These are phyloP conservation scores for Hippasteria phrygiana DNA, from an alignment of 53 echinoderm and acorn worm genomes.

Conservation along the genomic window DNA sequence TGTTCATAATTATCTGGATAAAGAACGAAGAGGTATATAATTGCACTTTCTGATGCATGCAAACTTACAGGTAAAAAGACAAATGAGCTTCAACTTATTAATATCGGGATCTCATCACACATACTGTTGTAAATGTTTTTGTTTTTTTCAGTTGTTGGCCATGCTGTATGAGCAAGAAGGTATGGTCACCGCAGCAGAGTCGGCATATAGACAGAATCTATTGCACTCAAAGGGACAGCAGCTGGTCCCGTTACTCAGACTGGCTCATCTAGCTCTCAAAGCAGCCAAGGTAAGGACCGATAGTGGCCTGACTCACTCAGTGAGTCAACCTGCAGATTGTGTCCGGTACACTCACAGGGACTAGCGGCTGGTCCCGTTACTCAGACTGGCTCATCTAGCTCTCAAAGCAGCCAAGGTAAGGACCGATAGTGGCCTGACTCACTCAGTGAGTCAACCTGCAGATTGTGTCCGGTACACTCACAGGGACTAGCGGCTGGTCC, in stretches of 20 bases:
- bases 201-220: conserved; percentile 61
- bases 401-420: conserved; percentile 58
- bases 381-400: conserved; percentile 70
- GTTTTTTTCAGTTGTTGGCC: conserved; percentile 60
- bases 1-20: no score
- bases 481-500: conserved; percentile 47
- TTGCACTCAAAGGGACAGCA: conserved; percentile 49
- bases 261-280: conserved; percentile 70
- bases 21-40: no score
- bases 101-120: no score
- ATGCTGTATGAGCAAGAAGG: conserved; percentile 55
- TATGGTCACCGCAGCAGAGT: conserved; percentile 63
- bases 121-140: no score
- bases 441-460: conserved; percentile 20
- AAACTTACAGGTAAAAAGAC: no score
- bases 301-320: not conserved
- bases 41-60: no score
- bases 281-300: conserved; percentile 47
- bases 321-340: conserved; percentile 49
- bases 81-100: no score
- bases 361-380: conserved; percentile 50
- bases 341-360: conserved; percentile 42
- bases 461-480: conserved; percentile 50
- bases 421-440: not conserved
- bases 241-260: conserved; percentile 65